Conservation (phyloP, 2,113 vertebrate species). For the Garra rufa region DNA sequence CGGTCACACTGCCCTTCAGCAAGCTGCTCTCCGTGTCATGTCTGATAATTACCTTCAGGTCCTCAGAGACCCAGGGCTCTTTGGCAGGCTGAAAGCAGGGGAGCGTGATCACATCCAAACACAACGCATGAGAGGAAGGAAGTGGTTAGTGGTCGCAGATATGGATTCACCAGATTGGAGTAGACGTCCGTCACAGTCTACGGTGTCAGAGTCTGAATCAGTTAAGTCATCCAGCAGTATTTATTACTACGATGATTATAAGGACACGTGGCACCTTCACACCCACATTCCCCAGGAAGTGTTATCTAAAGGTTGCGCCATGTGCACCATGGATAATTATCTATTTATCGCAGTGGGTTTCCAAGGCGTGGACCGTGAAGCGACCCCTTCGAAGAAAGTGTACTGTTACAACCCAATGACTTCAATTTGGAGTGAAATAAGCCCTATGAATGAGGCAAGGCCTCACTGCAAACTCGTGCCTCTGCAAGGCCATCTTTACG, state of each 20-base stretch:
- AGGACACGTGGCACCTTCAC: constrained; percentile 81
- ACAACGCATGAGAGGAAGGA: constrained; percentile 76
- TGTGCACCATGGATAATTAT: constrained; percentile 94
- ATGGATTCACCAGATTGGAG: constrained; percentile 74
- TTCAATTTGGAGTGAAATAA: constrained; percentile 87
- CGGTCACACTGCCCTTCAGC: constrained; percentile 69
- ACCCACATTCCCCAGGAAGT: constrained; percentile 81
- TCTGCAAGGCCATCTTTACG: constrained; percentile 86
- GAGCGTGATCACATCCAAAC: constrained; percentile 85
- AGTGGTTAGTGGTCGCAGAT: constrained; percentile 80
- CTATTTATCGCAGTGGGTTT: constrained; percentile 90
- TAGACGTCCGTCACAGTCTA: constrained; percentile 28
- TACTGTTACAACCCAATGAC: constrained; percentile 94
- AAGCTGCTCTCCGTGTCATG: constrained; percentile 85
- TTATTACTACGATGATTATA: constrained; percentile 83
- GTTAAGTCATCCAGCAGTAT: constrained; percentile 73
- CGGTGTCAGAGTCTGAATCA: constrained; percentile 48
- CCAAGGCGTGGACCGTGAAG: constrained; percentile 64
- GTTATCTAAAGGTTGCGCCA: constrained; percentile 81
- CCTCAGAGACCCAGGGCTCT: constrained; percentile 81
- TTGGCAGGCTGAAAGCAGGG: constrained; percentile 76
- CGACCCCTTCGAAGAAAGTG: constrained; percentile 82
- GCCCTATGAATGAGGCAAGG: constrained; percentile 87
- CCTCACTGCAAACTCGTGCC: constrained; percentile 89
- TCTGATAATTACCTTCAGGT: constrained; percentile 91